These are phyloP conservation scores for Caenorhabditis panamensis DNA, from an alignment of 2,888 invertebrate species.

Conservation along the genomic window DNA sequence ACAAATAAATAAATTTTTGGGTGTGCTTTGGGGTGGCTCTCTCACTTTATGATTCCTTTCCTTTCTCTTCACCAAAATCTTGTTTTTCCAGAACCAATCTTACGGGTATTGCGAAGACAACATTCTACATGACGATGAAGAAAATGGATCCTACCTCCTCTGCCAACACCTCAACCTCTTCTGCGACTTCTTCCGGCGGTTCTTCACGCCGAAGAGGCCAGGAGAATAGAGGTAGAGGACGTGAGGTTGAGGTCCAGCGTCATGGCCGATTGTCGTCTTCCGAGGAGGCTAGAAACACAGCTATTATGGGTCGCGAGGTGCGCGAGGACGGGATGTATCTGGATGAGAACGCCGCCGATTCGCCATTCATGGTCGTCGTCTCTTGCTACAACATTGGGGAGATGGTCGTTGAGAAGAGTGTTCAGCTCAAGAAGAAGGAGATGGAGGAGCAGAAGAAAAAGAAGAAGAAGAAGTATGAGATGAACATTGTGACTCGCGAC, in stretches of 20 bases:
- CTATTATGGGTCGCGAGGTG: slow-evolving; percentile 26
- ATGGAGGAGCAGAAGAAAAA: slow-evolving; percentile 32
- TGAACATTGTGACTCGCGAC: slow-evolving; percentile 37
- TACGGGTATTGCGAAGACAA: slow-evolving; percentile 55
- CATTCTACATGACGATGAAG: slow-evolving; percentile 16
- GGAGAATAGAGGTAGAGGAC: slow-evolving; percentile 7
- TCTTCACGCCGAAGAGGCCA: background rate
- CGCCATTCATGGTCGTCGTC: slow-evolving; percentile 18
- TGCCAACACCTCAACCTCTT: slow-evolving; percentile 19
- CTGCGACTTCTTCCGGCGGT: slow-evolving; percentile 4
- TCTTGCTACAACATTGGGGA: slow-evolving; percentile 26
- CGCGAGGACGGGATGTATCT: slow-evolving; percentile 44
- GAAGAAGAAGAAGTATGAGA: slow-evolving; percentile 29
- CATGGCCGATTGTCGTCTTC: slow-evolving; percentile 36
- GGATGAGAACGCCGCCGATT: slow-evolving; percentile 29
- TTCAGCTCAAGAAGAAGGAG: slow-evolving; percentile 6
- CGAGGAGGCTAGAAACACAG: slow-evolving; percentile 34
- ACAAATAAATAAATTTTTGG: slow-evolving; percentile 26
- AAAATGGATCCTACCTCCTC: slow-evolving; percentile 16
- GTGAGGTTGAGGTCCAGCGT: background rate
- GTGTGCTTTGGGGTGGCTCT: background rate
- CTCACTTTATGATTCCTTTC: no score
- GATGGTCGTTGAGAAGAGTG: slow-evolving; percentile 21
- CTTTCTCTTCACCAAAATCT: background rate
- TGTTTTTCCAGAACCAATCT: slow-evolving; percentile 44